Conservation (phyloP, 1,140 invertebrate species). For the Orchesella cincta region DNA sequence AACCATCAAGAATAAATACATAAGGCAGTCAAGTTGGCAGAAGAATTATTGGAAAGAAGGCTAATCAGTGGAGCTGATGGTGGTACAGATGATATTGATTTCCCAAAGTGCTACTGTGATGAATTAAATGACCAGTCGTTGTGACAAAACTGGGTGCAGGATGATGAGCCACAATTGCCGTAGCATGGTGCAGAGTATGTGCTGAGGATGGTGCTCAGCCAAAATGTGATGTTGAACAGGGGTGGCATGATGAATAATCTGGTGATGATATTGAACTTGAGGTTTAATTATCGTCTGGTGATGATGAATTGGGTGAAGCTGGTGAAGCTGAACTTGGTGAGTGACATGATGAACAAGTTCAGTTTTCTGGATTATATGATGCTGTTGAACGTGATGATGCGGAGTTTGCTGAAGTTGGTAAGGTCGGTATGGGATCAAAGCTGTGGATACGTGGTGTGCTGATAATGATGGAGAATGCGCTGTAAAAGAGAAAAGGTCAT, state of each 20-base stretch:
- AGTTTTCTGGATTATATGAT: neutral
- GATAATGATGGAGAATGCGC: neutral
- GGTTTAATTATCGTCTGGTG: neutral
- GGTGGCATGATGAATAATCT: slow-evolving; percentile 2
- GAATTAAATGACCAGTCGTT: neutral
- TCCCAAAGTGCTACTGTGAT: neutral
- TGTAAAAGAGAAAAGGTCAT: slow-evolving; percentile 23
- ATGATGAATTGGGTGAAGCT: neutral
- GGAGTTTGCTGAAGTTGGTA: neutral
- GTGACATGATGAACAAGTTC: neutral
- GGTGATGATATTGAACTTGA: slow-evolving; percentile 8
- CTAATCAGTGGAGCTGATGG: slow-evolving; percentile 9
- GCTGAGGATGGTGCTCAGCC: neutral
- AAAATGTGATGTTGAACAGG: neutral
- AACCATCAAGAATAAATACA: slow-evolving; percentile 3
- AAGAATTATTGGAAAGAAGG: neutral
- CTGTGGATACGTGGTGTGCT: neutral
- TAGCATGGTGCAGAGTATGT: neutral
- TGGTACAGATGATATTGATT: neutral
- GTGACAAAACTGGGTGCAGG: neutral
- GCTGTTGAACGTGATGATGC: neutral
- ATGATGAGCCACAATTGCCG: neutral
- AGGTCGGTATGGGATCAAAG: slow-evolving; percentile 4
- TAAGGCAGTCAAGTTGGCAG: neutral
- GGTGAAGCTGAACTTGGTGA: neutral